Conservation (phyloP, 2,888 invertebrate genomes). For the Drosophila kambysellisi region DNA sequence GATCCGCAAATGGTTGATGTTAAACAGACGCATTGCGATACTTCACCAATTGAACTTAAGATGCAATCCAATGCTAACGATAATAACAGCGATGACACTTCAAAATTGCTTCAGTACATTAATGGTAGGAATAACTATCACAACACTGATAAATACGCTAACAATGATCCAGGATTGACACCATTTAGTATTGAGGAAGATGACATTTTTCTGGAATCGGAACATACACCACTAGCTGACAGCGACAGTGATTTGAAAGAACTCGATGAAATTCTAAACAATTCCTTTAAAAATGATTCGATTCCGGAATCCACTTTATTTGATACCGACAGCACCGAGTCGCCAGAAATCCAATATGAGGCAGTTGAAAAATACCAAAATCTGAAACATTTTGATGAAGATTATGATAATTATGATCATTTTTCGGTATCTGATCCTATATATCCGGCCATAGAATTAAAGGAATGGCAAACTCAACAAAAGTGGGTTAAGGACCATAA, state of each 20-base stretch:
- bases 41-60: background rate
- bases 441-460: background rate
- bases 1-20: background rate
- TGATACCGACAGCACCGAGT: background rate
- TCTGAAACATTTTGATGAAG: background rate
- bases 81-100: background rate
- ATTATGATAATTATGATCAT: background rate
- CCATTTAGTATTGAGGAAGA: background rate
- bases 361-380: background rate
- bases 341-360: background rate
- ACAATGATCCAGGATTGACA: background rate
- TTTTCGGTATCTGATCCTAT: background rate
- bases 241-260: background rate
- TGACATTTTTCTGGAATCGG: background rate
- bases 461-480: background rate
- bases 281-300: background rate
- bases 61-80: background rate
- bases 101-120: background rate
- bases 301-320: background rate
- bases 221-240: background rate
- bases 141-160: background rate
- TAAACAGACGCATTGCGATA: background rate
- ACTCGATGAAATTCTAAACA: background rate
- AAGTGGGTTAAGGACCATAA: background rate
- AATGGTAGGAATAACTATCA: background rate